Evolutionary conservation across 2,888 invertebrate species (phyloP).

Genomic region (Ophion slaviceki): DNA sequence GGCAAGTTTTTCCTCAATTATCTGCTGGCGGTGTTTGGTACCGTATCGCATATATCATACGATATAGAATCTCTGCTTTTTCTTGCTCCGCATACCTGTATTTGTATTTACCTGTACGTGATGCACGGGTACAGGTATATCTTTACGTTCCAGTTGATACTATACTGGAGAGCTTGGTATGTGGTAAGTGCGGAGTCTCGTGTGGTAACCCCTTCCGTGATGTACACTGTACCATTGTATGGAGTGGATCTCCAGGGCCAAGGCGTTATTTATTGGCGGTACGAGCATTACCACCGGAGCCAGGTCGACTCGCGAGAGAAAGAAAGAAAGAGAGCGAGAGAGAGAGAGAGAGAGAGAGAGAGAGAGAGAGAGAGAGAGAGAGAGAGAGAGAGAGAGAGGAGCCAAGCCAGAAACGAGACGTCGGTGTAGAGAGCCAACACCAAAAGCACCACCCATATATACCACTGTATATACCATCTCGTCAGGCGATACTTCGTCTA

Average conservation of each 20-base stretch:
- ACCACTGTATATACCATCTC: slow-evolving; percentile 26
- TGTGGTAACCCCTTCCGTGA: slow-evolving; percentile 64
- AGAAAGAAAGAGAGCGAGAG: background rate
- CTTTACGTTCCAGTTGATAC: slow-evolving; percentile 29
- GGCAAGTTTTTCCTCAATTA: slow-evolving; percentile 63
- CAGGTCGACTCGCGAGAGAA: slow-evolving; percentile 40
- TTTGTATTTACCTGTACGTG: background rate
- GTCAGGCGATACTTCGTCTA: slow-evolving; percentile 69
- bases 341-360: background rate
- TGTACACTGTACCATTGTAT: slow-evolving; percentile 68
- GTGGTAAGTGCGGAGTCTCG: slow-evolving; percentile 52
- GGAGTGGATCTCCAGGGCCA: slow-evolving; percentile 77
- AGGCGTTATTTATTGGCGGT: slow-evolving; percentile 78
- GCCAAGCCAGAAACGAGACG: slow-evolving; percentile 62
- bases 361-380: background rate
- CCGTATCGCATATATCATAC: slow-evolving; percentile 44
- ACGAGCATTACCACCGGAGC: slow-evolving; percentile 70
- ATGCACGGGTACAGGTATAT: slow-evolving; percentile 17
- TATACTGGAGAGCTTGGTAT: slow-evolving; percentile 47
- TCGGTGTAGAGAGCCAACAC: slow-evolving; percentile 54
- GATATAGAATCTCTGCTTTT: slow-evolving; percentile 7
- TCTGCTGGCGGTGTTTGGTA: slow-evolving; percentile 50
- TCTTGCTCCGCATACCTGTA: slow-evolving; percentile 22
- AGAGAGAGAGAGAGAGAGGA: slow-evolving; percentile 40
- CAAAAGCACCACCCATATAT: slow-evolving; percentile 46